Percentiles rank a stretch among this genome's conserved stretches.
phyloP scores from a whole-genome alignment of 2,888 invertebrate species.

The Nephrotoma appendiculata region DNA sequence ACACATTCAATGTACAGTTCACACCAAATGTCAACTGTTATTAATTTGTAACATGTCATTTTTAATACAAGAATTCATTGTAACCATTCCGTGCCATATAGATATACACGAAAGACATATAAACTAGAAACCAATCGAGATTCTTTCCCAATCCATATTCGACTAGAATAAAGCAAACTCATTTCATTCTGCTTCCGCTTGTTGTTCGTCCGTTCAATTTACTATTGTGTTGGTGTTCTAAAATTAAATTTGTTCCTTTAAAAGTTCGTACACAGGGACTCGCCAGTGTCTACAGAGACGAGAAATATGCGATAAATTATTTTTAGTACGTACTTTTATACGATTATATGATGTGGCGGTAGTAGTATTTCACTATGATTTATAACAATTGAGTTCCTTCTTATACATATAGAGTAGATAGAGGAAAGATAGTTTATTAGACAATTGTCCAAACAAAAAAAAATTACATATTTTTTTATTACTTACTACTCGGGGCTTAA shows the following conservation, averaged over 20 bases:
- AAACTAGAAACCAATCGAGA: background rate
- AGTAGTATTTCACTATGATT: background rate
- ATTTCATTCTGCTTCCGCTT: background rate
- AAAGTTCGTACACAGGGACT: background rate
- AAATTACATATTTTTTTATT: background rate
- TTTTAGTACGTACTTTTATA: background rate
- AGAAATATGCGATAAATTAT: background rate
- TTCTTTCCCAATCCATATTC: background rate
- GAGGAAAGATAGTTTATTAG: background rate
- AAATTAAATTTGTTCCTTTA: background rate
- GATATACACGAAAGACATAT: background rate
- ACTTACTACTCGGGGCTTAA: background rate
- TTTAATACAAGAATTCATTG: background rate
- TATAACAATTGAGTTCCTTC: background rate
- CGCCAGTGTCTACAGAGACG: background rate
- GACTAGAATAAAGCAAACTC: background rate
- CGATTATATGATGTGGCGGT: background rate
- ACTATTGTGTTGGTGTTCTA: background rate
- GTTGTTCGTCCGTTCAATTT: background rate
- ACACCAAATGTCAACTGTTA: background rate
- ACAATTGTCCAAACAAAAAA: background rate
- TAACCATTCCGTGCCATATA: background rate
- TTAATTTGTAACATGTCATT: background rate
- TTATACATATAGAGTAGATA: background rate
- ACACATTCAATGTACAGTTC: background rate